Evolutionary conservation across 2,113 vertebrate species (phyloP).

Genomic region (Scomber scombrus): DNA sequence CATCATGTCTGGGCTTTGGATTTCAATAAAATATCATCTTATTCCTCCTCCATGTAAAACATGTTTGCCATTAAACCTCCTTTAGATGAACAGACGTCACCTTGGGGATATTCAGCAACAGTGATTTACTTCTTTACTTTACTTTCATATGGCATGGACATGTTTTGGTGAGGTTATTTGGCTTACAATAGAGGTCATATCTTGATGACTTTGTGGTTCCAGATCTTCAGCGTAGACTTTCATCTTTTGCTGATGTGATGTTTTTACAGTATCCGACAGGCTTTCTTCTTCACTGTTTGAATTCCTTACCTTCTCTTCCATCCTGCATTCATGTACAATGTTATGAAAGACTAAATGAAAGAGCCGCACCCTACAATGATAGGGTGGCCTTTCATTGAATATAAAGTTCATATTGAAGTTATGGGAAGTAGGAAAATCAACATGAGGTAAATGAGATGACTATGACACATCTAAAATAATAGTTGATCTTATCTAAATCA

Average conservation of each 20-base stretch:
- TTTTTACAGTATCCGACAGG: neutral
- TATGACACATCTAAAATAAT: slow-evolving; percentile 56
- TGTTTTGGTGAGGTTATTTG: slow-evolving; percentile 52
- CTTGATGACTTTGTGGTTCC: no score
- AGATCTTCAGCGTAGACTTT: slow-evolving; percentile 30
- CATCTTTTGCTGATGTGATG: neutral
- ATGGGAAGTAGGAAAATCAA: slow-evolving; percentile 57
- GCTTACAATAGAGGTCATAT: slow-evolving; percentile 4
- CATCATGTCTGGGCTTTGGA: slow-evolving; percentile 39
- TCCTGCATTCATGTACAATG: slow-evolving; percentile 39
- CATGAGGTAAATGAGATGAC: slow-evolving; percentile 61
- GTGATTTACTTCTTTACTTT: slow-evolving; percentile 27
- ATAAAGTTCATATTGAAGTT: slow-evolving; percentile 43
- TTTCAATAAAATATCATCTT: slow-evolving; percentile 12
- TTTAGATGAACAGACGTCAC: slow-evolving; percentile 46
- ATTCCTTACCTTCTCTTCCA: slow-evolving; percentile 13
- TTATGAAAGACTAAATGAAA: slow-evolving; percentile 65
- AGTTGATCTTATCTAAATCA: slow-evolving; percentile 54
- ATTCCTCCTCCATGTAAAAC: slow-evolving; percentile 50
- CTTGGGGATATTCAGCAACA: slow-evolving; percentile 35
- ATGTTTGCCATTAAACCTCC: slow-evolving; percentile 53
- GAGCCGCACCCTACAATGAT: slow-evolving; percentile 20
- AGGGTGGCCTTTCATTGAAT: slow-evolving; percentile 61
- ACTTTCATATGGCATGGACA: slow-evolving; percentile 30
- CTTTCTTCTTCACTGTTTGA: neutral